A percentile compares a stretch with the other conserved stretches of the same genome.
Evolutionary conservation across 2,113 vertebrate genomes (phyloP).

Genomic region (Platycercus adscitus): DNA sequence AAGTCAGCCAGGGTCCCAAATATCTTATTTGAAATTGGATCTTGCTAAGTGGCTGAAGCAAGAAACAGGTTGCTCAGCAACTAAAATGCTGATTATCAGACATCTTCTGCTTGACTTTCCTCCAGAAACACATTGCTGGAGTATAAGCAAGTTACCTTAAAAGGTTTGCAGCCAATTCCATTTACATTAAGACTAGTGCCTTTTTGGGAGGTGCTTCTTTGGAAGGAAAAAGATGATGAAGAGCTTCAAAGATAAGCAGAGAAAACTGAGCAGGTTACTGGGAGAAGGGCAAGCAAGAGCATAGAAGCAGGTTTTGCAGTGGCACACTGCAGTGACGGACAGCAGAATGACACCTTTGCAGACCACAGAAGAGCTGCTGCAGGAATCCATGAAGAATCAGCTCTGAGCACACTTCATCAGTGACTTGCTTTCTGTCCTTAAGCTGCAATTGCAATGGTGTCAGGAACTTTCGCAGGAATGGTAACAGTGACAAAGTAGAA

Average conservation of each 20-base stretch:
- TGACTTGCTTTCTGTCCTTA: background rate
- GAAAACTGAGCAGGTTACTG: background rate
- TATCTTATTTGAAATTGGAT: background rate
- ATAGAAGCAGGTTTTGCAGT: background rate
- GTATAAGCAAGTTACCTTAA: background rate
- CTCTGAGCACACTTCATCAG: background rate
- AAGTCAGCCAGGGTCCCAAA: background rate
- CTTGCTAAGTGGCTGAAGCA: background rate
- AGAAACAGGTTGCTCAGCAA: slow-evolving; percentile 50
- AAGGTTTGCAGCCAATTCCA: background rate
- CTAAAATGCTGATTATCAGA: background rate
- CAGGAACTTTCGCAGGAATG: background rate
- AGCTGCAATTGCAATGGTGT: background rate
- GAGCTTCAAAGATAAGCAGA: background rate
- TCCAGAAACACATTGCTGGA: background rate
- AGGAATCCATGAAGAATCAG: background rate
- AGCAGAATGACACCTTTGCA: background rate
- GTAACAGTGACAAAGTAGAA: background rate
- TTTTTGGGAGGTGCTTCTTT: background rate
- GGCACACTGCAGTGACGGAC: accelerated
- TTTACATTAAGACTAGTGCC: background rate
- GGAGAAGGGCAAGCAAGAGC: background rate
- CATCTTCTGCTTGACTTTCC: background rate
- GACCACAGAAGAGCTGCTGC: background rate
- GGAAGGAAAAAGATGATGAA: background rate